Percentiles rank a stretch among this genome's conserved stretches.
These are phyloP conservation scores for Scaptomyza parva DNA, from an alignment of 2,888 invertebrate species.

Conservation along the genomic window DNA sequence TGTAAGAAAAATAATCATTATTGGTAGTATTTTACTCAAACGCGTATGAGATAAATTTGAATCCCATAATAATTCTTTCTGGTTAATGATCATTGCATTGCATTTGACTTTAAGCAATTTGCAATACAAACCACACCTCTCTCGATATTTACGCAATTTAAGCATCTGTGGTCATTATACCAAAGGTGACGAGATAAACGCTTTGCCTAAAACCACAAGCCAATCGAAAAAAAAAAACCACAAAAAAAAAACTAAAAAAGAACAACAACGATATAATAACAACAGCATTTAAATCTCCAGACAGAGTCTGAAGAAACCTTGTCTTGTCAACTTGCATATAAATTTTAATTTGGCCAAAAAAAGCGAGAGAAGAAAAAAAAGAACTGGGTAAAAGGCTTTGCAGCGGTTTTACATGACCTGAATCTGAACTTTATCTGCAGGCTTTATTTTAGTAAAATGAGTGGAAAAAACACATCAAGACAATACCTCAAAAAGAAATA, in stretches of 20 bases:
- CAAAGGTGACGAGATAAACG: slow-evolving; percentile 60
- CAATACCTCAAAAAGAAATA: slow-evolving; percentile 10
- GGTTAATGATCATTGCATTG: slow-evolving; percentile 4
- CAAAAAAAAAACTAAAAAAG: slow-evolving; percentile 22
- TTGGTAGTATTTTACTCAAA: not conserved
- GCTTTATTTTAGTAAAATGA: slow-evolving; percentile 8
- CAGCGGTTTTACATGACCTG: slow-evolving; percentile 57
- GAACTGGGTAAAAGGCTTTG: slow-evolving; percentile 34
- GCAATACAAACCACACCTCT: slow-evolving; percentile 22
- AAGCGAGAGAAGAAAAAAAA: slow-evolving; percentile 20
- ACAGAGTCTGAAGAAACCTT: slow-evolving; percentile 42
- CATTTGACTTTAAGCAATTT: slow-evolving; percentile 1
- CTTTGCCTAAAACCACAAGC: slow-evolving; percentile 58
- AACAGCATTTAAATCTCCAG: slow-evolving; percentile 19
- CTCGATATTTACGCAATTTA: slow-evolving; percentile 55
- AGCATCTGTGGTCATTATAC: slow-evolving; percentile 48
- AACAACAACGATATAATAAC: too few species aligned
- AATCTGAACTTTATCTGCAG: slow-evolving; percentile 42
- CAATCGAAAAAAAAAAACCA: slow-evolving; percentile 23
- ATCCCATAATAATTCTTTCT: not conserved
- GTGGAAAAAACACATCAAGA: not conserved
- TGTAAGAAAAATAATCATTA: not conserved
- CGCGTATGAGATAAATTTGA: not conserved
- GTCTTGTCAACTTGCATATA: slow-evolving; percentile 59
- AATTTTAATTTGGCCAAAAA: slow-evolving; percentile 52